phyloP scores from a whole-genome alignment of 1,140 invertebrate genomes.

The Lucilia sericata region DNA sequence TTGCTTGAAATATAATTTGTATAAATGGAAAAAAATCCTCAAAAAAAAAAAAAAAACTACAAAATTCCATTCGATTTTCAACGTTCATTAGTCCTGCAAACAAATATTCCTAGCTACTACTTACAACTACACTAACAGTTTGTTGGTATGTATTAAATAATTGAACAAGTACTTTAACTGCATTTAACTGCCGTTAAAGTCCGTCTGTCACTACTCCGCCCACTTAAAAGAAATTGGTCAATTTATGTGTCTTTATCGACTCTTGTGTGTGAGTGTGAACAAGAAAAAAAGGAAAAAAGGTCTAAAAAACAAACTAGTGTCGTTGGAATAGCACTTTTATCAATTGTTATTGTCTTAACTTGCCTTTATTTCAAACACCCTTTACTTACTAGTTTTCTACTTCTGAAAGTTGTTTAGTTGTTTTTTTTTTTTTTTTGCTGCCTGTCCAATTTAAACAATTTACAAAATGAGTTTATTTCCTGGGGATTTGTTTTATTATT shows the following conservation, averaged over 20 bases:
- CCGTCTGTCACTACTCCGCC: not conserved
- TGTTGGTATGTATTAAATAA: not conserved
- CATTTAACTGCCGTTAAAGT: not conserved
- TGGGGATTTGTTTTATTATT: conserved; percentile 35
- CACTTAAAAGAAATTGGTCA: not conserved
- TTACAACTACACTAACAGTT: not conserved
- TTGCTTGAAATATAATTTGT: not conserved
- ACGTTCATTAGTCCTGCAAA: not conserved
- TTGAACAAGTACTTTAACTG: not conserved
- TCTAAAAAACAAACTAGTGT: not conserved
- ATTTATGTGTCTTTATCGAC: not conserved
- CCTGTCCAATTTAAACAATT: conserved; percentile 22
- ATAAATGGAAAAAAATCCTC: not conserved
- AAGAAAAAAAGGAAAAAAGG: no score
- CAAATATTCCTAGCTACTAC: not conserved
- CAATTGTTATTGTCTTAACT: not conserved
- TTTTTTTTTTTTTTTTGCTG: not conserved
- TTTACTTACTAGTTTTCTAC: not conserved
- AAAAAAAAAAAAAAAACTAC: no score
- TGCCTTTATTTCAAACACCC: not conserved
- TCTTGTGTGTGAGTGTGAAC: no score
- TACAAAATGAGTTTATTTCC: conserved; percentile 36
- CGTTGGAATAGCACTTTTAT: not conserved
- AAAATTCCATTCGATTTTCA: not conserved
- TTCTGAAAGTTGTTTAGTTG: not conserved